phyloP scores from a whole-genome alignment of 2,888 invertebrate species.

The Mesoligia furuncula region DNA sequence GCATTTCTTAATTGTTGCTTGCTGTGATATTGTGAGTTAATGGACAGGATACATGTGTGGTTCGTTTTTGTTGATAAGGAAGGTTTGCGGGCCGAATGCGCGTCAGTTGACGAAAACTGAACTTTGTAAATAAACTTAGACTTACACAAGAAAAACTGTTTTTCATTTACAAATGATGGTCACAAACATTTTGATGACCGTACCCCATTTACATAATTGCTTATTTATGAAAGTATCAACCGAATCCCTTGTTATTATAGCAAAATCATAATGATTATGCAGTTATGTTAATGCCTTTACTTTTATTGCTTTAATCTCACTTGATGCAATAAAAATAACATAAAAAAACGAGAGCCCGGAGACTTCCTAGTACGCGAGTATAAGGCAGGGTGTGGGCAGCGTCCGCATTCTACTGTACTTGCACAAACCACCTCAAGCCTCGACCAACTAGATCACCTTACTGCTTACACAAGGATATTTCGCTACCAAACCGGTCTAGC shows the following conservation, averaged over 20 bases:
- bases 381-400: conserved; percentile 80
- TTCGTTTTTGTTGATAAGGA: conserved; percentile 81
- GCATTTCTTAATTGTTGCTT: conserved; percentile 89
- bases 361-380: conserved; percentile 83
- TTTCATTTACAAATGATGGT: conserved; percentile 46
- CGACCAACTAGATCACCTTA: conserved; percentile 87
- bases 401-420: conserved; percentile 87
- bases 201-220: background rate
- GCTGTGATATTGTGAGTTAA: conserved; percentile 90
- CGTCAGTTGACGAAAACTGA: conserved; percentile 77
- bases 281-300: conserved; percentile 18
- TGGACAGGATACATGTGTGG: conserved; percentile 84
- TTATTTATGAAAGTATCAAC: conserved; percentile 3
- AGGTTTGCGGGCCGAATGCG: conserved; percentile 75
- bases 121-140: conserved; percentile 88
- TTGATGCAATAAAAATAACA: conserved; percentile 48
- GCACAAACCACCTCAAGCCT: conserved; percentile 73
- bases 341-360: conserved; percentile 68
- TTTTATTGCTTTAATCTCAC: conserved; percentile 26
- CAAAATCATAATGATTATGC: conserved; percentile 6
- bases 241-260: conserved; percentile 8
- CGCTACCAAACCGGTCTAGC: conserved; percentile 79
- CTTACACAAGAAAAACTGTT: conserved; percentile 64
- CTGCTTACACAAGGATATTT: conserved; percentile 85
- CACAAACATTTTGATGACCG: conserved; percentile 12